Percentiles rank a stretch among this genome's conserved stretches.
Conservation (phyloP, 2,797 vertebrate species). For the Etheostoma nigrum region DNA sequence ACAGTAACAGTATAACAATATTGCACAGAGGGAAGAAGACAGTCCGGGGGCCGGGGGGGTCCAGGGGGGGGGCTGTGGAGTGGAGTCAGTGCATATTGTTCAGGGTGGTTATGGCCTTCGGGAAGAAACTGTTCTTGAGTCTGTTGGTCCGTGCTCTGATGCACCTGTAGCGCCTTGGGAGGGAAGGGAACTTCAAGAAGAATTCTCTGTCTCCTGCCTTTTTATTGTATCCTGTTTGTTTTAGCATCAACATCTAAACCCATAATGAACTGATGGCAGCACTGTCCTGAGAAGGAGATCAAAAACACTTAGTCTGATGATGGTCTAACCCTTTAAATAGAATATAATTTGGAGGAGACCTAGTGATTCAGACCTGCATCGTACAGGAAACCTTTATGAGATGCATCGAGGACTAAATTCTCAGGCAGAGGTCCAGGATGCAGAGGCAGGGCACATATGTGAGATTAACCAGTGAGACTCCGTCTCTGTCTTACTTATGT, state of each 20-base stretch:
- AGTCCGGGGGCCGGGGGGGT: too few species aligned
- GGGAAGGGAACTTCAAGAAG: not conserved
- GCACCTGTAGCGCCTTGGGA: too few species aligned
- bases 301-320: slow-evolving; percentile 3
- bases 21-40: too few species aligned
- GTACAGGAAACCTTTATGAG: slow-evolving; percentile 39
- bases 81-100: too few species aligned
- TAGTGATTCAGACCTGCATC: slow-evolving; percentile 31
- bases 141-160: too few species aligned
- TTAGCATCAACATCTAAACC: not conserved
- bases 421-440: slow-evolving; percentile 12
- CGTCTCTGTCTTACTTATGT: not conserved
- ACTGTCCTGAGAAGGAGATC: not conserved
- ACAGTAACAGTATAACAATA: too few species aligned
- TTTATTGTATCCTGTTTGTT: not conserved
- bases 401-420: not conserved
- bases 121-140: too few species aligned
- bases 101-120: too few species aligned
- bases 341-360: slow-evolving; percentile 13
- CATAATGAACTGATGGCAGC: not conserved
- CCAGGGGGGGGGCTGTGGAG: too few species aligned
- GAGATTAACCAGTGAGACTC: slow-evolving; percentile 17
- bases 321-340: not conserved
- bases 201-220: not conserved
- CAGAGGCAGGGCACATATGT: slow-evolving; percentile 16